A percentile compares a stretch with the other conserved stretches of the same genome.
phyloP scores from a whole-genome alignment of 2,888 invertebrate genomes.

The Oxyteleia sp. region DNA sequence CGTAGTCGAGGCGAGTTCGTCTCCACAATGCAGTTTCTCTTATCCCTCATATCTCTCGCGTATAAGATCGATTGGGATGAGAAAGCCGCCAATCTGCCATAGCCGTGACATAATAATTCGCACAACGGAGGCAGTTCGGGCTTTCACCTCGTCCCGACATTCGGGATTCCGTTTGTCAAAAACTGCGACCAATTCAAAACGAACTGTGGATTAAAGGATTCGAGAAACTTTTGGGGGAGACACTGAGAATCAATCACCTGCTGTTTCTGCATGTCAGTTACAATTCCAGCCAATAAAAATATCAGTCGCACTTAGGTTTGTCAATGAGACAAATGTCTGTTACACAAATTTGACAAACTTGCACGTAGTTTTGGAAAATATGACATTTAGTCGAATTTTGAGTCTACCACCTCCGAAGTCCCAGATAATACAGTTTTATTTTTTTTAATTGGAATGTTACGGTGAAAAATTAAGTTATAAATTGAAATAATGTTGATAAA shows the following conservation, averaged over 20 bases:
- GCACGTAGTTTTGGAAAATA: background rate
- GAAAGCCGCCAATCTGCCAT: slow-evolving; percentile 53
- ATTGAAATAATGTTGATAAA: background rate
- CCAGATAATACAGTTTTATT: background rate
- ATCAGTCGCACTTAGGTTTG: background rate
- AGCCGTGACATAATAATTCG: slow-evolving; percentile 57
- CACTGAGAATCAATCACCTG: slow-evolving; percentile 60
- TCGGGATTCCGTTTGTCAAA: slow-evolving; percentile 40
- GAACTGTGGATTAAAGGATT: slow-evolving; percentile 51
- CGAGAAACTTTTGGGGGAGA: slow-evolving; percentile 58
- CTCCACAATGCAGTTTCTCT: too few species aligned
- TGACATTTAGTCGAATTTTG: background rate
- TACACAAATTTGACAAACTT: background rate
- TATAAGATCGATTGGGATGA: slow-evolving; percentile 35
- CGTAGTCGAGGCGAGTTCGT: too few species aligned
- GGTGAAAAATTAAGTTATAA: too few species aligned
- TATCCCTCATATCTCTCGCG: slow-evolving; percentile 28
- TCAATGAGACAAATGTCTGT: background rate
- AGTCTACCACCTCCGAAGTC: background rate
- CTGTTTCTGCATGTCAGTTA: background rate
- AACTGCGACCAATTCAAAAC: slow-evolving; percentile 20
- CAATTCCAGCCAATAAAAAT: background rate
- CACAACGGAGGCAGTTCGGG: slow-evolving; percentile 27
- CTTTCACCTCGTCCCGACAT: slow-evolving; percentile 54
- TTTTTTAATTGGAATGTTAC: too few species aligned